Percentiles rank a stretch among this genome's conserved stretches.
These are phyloP conservation scores for Drosophila elegans DNA, from an alignment of 1,140 invertebrate genomes.

Conservation along the genomic window DNA sequence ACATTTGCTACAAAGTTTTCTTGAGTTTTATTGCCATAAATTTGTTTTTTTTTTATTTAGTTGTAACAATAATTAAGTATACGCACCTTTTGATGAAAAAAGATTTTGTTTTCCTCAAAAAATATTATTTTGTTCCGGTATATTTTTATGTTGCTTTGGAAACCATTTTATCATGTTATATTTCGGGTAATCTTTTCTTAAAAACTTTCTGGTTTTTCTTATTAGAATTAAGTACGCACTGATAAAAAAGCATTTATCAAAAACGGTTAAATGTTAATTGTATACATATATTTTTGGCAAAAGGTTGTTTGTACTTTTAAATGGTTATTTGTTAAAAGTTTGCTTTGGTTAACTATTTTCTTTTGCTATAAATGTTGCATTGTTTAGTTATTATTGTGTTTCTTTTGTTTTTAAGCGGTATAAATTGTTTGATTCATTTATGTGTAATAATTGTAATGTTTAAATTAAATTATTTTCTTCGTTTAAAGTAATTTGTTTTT, in stretches of 20 bases:
- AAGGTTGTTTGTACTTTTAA: constrained; percentile 3
- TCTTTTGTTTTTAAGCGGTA: too few species aligned
- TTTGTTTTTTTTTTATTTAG: constrained; percentile 36
- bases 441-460: neutral
- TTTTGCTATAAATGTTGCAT: neutral
- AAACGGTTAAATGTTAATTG: neutral
- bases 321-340: neutral
- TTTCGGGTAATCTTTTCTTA: neutral
- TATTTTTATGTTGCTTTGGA: neutral
- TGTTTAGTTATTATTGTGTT: constrained; percentile 6
- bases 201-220: neutral
- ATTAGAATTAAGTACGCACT: constrained; percentile 12
- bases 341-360: constrained; percentile 13
- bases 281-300: constrained; percentile 15
- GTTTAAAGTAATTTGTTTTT: constrained; percentile 6
- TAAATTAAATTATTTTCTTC: neutral
- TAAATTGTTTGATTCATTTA: too few species aligned
- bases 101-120: constrained; percentile 1
- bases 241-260: neutral
- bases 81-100: constrained; percentile 64
- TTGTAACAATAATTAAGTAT: constrained; percentile 47
- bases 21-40: constrained; percentile 39
- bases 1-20: constrained; percentile 16
- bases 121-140: neutral
- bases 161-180: neutral